phyloP scores from a whole-genome alignment of 2,888 invertebrate genomes.

The Thecophora atra region DNA sequence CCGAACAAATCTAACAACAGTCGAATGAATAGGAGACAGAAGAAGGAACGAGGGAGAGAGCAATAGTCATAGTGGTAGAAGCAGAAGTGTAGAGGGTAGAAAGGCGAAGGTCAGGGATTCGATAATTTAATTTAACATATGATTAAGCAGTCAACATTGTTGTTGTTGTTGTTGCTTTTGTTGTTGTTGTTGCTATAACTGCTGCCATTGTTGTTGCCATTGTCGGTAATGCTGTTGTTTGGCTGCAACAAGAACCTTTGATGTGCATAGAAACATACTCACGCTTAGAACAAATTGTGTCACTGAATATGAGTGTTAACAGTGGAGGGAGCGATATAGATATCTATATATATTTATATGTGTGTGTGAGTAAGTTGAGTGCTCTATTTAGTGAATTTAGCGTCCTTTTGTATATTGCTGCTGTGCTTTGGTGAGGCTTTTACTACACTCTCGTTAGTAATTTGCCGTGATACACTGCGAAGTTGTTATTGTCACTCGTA shows the following conservation, averaged over 20 bases:
- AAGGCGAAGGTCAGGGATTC: conserved; percentile 2
- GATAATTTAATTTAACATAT: conserved; percentile 41
- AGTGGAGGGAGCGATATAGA: background rate
- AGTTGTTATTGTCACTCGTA: background rate
- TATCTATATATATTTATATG: too few species aligned
- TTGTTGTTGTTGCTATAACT: background rate
- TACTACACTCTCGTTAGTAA: background rate
- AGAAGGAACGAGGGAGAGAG: background rate
- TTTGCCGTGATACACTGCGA: background rate
- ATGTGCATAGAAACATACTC: background rate
- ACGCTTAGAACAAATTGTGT: background rate
- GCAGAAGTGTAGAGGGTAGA: background rate
- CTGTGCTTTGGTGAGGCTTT: too few species aligned
- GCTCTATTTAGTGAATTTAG: background rate
- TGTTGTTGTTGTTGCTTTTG: background rate
- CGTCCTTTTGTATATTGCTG: background rate
- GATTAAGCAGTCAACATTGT: conserved; percentile 39
- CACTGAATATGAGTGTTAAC: background rate
- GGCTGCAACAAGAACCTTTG: background rate
- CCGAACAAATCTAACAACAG: background rate
- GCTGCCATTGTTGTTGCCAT: background rate
- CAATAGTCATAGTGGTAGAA: background rate
- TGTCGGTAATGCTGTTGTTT: background rate
- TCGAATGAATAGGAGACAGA: background rate
- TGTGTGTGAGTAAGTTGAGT: background rate